These are phyloP conservation scores for Limenitis camilla DNA, from an alignment of 2,888 invertebrate genomes.

Conservation along the genomic window DNA sequence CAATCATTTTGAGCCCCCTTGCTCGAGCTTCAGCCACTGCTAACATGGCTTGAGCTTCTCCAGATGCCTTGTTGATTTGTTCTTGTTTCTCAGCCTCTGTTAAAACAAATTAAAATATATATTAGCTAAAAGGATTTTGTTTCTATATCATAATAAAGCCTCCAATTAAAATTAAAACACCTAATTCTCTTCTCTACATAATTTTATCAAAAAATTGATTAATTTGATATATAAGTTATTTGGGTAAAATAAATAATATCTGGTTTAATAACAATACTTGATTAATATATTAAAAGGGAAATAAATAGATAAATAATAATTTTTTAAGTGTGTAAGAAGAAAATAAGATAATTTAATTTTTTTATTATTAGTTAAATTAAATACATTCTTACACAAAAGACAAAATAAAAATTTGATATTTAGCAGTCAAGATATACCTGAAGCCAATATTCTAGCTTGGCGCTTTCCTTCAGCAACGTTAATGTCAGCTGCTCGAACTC, in stretches of 20 bases:
- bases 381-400: too few relatives aligned
- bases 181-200: too few relatives aligned
- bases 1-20: constrained; percentile 84
- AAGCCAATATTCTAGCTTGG: constrained; percentile 91
- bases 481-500: constrained; percentile 91
- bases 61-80: constrained; percentile 93
- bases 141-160: neutral
- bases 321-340: too few relatives aligned
- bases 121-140: neutral
- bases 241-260: neutral
- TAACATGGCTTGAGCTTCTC: constrained; percentile 93
- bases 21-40: constrained; percentile 95
- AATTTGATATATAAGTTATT: neutral
- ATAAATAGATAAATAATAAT: too few relatives aligned
- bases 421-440: constrained; percentile 70
- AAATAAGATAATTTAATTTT: too few relatives aligned
- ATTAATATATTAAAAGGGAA: neutral
- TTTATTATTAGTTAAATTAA: too few relatives aligned
- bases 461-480: constrained; percentile 98
- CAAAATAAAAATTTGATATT: too few relatives aligned
- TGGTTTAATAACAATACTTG: neutral
- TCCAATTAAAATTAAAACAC: too few relatives aligned
- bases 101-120: neutral
- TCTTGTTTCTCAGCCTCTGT: constrained; percentile 94
- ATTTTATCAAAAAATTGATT: too few relatives aligned